A percentile compares a stretch with the other conserved stretches of the same genome.
Evolutionary conservation across 1,140 invertebrate species (phyloP).

Genomic region (Caenorhabditis briggsae): DNA sequence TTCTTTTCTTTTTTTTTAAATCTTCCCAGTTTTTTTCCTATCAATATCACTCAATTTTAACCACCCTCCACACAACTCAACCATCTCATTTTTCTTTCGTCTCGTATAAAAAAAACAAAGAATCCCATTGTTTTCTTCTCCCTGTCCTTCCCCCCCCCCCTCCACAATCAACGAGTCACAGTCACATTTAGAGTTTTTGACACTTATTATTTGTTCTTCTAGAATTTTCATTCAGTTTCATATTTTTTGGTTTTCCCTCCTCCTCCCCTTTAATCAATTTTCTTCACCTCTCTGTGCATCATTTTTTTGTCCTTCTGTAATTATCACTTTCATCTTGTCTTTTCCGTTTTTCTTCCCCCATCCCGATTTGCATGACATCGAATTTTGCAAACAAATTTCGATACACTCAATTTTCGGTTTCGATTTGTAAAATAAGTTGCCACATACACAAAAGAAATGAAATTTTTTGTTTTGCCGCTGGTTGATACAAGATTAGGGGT

Average conservation of each 20-base stretch:
- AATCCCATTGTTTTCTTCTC: not conserved
- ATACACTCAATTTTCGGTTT: conserved; percentile 29
- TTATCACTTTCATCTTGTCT: conserved; percentile 23
- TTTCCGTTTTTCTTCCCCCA: not conserved
- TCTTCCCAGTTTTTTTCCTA: not conserved
- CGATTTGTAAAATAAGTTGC: conserved; percentile 22
- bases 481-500: too few relatives aligned
- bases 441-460: conserved; percentile 10
- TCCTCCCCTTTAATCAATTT: conserved; percentile 15
- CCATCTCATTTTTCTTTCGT: conserved; percentile 24
- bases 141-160: not conserved
- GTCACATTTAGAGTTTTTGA: not conserved
- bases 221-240: not conserved
- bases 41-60: not conserved
- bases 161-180: conserved; percentile 6
- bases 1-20: not conserved
- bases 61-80: conserved; percentile 24
- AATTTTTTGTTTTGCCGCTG: not conserved
- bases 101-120: not conserved
- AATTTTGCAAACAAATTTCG: conserved; percentile 35
- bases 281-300: not conserved
- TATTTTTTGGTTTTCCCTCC: conserved; percentile 12
- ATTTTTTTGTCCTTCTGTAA: not conserved
- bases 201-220: not conserved
- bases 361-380: conserved; percentile 52